phyloP scores from a whole-genome alignment of 1,140 invertebrate species.

The Capitella teleta region DNA sequence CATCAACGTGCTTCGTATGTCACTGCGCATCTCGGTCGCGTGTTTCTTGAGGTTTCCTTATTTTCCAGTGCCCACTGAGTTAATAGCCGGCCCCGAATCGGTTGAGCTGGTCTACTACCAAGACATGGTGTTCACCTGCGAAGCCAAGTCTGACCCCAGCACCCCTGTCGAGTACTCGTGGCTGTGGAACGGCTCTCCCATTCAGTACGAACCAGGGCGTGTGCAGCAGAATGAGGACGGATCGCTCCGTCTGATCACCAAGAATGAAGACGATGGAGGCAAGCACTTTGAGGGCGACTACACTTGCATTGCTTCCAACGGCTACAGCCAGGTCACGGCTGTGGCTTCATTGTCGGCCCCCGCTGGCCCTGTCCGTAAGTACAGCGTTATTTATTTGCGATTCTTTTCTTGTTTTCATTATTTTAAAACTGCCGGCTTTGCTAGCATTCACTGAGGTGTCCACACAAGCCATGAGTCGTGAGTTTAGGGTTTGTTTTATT shows the following conservation, averaged over 20 bases:
- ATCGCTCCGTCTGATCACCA: conserved; percentile 8
- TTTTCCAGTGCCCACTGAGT: conserved; percentile 4
- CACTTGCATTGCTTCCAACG: conserved; percentile 11
- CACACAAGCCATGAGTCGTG: too few species aligned
- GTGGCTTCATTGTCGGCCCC: neutral
- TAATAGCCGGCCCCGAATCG: neutral
- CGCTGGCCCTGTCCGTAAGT: conserved; percentile 2
- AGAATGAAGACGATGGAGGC: neutral
- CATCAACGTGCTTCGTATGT: conserved; percentile 14
- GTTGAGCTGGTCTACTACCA: neutral
- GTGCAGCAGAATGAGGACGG: neutral
- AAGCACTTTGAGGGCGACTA: conserved; percentile 8
- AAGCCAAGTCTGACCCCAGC: conserved; percentile 8
- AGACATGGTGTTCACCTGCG: conserved; percentile 2
- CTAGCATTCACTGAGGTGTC: too few species aligned
- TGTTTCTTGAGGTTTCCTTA: neutral
- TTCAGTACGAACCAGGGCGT: neutral
- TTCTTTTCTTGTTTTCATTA: too few species aligned
- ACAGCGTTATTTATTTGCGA: neutral
- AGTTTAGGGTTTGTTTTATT: too few species aligned
- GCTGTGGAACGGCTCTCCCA: neutral
- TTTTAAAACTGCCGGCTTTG: too few species aligned
- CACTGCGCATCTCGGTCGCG: neutral
- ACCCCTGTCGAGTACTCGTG: conserved; percentile 3
- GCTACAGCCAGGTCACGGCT: neutral